phyloP scores from a whole-genome alignment of 2,888 invertebrate genomes.

The Therioaphis trifolii region DNA sequence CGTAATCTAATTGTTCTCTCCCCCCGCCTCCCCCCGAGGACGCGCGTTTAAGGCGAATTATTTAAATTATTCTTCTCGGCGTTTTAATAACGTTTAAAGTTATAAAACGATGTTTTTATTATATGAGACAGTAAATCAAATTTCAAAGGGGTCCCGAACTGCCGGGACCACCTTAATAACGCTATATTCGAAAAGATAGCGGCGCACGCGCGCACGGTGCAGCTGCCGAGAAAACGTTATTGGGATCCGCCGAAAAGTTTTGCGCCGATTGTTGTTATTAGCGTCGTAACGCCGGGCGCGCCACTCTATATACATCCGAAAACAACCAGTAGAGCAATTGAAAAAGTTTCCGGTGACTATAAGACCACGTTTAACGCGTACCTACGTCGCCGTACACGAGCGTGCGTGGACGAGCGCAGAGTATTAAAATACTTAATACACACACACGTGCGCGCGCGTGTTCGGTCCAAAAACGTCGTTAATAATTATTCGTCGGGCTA shows the following conservation, averaged over 20 bases:
- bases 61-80: constrained; percentile 40
- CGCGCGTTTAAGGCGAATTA: constrained; percentile 28
- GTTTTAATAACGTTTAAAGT: constrained; percentile 38
- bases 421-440: too few relatives aligned
- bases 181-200: constrained; percentile 19
- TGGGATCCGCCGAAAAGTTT: constrained; percentile 14
- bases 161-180: constrained; percentile 19
- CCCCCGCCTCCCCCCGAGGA: not conserved
- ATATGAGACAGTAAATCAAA: constrained; percentile 53
- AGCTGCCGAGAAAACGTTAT: constrained; percentile 16
- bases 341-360: not conserved
- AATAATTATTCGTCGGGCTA: too few relatives aligned
- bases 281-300: too few relatives aligned
- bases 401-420: too few relatives aligned
- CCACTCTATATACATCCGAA: constrained; percentile 13
- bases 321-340: constrained; percentile 3
- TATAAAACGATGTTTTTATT: constrained; percentile 48
- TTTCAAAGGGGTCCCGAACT: constrained; percentile 8
- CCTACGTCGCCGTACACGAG: too few relatives aligned
- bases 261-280: too few relatives aligned
- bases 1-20: constrained; percentile 46
- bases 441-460: too few relatives aligned
- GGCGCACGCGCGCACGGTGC: not conserved
- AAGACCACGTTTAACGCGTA: not conserved
- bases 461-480: too few relatives aligned